Evolutionary conservation across 2,113 vertebrate species (phyloP), one percentile per base, ranked within the genome.

Genomic region (Hoplias malabaricus): DNA sequence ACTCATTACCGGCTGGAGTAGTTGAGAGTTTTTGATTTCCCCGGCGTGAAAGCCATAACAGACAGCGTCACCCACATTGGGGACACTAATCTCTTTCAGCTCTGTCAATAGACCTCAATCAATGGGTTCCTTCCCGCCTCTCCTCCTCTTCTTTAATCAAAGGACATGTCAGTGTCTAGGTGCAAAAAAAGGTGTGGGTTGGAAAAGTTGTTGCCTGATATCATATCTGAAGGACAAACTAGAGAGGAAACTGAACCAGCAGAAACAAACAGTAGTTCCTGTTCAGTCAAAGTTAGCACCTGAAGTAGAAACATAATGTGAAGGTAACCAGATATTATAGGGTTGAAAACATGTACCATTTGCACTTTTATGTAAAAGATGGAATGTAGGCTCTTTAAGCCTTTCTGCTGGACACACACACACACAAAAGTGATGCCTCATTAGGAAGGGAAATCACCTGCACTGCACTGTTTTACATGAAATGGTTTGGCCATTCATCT

Each of bases 1-100:
- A 74, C 59, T 40, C 48, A 75, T 82, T 69, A 59, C 42, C 10
- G 12, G 72, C 59, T 65, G 38, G 63, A 74, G 69, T 43, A 27
- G 48, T 73, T 69, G 46, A 4, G 29, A 54, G 43, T 46, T 65
- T 62, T 69, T 70, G 50, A 79, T 79, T 75, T 82, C 72, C 67
- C 77, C 67, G 7, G 48, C 59, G 72, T 59, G 16, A 38, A 27
- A n/a, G 40, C 42, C 74, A 66, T 70, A 56, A 59, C 71, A 50
- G 50, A 34, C 0, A 13, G 46, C 42, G 42, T 27, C 34, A 69
- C 25, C 21, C 48, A 69, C 74, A 74, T 19, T 61, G 48, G 40
- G n/a, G 48, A n/a, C 53, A 21, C 31, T 53, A 75, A 75, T 66
- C 10, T 34, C 73, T 19, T 46, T 77, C 38, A 53, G 43, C 61